These are phyloP conservation scores for Tetragonula carbonaria DNA, from an alignment of 2,888 invertebrate genomes.

Conservation along the genomic window DNA sequence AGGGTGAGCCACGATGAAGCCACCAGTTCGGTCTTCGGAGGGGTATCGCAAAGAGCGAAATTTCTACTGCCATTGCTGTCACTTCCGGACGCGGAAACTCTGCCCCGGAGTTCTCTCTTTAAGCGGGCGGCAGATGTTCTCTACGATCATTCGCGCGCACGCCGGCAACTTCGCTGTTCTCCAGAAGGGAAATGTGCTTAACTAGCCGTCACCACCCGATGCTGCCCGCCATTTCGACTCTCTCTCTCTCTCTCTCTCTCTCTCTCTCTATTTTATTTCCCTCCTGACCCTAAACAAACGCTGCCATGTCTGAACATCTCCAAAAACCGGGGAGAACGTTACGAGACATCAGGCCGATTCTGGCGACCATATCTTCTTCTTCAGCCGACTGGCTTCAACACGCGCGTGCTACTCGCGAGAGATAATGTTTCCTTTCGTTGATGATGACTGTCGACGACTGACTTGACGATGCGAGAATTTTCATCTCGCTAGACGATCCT, in stretches of 20 bases:
- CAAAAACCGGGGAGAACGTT: background rate
- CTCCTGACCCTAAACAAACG: slow-evolving; percentile 62
- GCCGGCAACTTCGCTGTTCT: slow-evolving; percentile 64
- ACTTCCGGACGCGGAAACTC: slow-evolving; percentile 68
- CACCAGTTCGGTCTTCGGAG: slow-evolving; percentile 16
- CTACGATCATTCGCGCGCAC: slow-evolving; percentile 73
- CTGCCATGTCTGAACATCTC: slow-evolving; percentile 6
- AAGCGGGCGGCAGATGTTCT: slow-evolving; percentile 78
- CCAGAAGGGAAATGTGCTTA: slow-evolving; percentile 74
- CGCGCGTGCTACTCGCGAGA: too few species aligned
- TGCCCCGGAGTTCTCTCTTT: slow-evolving; percentile 61
- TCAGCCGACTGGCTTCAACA: too few species aligned
- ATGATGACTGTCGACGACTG: too few species aligned
- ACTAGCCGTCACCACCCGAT: slow-evolving; percentile 74
- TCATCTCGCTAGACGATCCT: too few species aligned
- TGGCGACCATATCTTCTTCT: too few species aligned
- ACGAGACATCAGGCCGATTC: background rate
- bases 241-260: background rate
- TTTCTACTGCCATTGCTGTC: slow-evolving; percentile 72
- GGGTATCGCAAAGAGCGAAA: slow-evolving; percentile 61
- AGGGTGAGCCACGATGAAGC: slow-evolving; percentile 19
- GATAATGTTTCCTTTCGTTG: too few species aligned
- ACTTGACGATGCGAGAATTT: too few species aligned
- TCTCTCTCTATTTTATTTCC: background rate
- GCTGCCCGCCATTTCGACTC: slow-evolving; percentile 55